A percentile compares a stretch with the other conserved stretches of the same genome.
These are phyloP conservation scores for Spodoptera picta DNA, from an alignment of 2,888 invertebrate species.

Conservation along the genomic window DNA sequence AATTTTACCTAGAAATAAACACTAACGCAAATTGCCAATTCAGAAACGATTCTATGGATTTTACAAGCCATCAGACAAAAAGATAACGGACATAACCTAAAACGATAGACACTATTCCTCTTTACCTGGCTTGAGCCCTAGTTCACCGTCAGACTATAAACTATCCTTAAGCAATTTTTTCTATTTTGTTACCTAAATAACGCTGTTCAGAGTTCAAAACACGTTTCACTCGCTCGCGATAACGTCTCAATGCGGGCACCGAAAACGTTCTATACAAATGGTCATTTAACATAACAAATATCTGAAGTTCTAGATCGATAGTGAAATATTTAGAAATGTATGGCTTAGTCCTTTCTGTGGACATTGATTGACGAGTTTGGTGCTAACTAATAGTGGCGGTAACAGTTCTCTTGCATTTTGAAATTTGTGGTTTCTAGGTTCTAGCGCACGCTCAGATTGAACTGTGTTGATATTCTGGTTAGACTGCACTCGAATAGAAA, in stretches of 20 bases:
- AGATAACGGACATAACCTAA: too few species aligned
- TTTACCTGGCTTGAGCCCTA: not conserved
- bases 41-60: too few species aligned
- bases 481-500: too few species aligned
- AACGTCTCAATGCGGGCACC: slow-evolving; percentile 51
- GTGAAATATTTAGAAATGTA: slow-evolving; percentile 13
- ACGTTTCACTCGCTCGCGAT: slow-evolving; percentile 45
- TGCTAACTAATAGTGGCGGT: too few species aligned
- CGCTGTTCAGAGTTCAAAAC: slow-evolving; percentile 39
- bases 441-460: too few species aligned
- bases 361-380: not conserved
- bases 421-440: too few species aligned
- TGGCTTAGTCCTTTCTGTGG: slow-evolving; percentile 1
- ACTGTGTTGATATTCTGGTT: too few species aligned
- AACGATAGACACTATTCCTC: too few species aligned
- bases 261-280: slow-evolving; percentile 42
- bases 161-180: slow-evolving; percentile 1
- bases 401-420: too few species aligned
- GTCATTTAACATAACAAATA: slow-evolving; percentile 49
- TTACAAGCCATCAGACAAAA: too few species aligned
- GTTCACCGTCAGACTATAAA: not conserved
- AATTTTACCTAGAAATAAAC: too few species aligned
- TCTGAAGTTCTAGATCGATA: slow-evolving; percentile 33
- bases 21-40: too few species aligned
- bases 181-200: slow-evolving; percentile 31